These are phyloP conservation scores for Gavialis gangeticus DNA, from an alignment of 2,113 vertebrate species.

Conservation along the genomic window DNA sequence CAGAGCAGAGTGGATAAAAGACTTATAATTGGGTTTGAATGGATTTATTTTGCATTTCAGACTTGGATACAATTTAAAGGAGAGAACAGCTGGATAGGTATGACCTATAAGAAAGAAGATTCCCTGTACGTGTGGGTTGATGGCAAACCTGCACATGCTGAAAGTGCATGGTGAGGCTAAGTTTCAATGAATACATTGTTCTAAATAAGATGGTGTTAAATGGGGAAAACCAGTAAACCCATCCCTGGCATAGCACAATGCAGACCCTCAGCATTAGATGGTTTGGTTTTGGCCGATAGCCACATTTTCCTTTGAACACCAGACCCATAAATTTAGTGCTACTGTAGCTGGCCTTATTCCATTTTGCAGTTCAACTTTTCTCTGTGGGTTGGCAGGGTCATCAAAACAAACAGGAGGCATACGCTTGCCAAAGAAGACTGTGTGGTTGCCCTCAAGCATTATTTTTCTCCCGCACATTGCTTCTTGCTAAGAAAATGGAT, in stretches of 20 bases:
- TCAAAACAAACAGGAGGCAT: background rate
- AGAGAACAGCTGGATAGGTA: constrained; percentile 12
- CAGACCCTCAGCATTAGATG: background rate
- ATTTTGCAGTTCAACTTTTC: background rate
- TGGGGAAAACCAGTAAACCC: background rate
- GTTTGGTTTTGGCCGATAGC: background rate
- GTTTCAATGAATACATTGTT: background rate
- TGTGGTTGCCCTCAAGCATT: constrained; percentile 14
- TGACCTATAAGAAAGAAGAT: background rate
- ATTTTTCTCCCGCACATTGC: background rate
- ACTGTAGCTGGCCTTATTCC: background rate
- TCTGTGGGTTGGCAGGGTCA: background rate
- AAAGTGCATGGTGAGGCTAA: constrained; percentile 18
- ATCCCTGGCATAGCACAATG: background rate
- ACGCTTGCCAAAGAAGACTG: background rate
- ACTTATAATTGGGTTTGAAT: background rate
- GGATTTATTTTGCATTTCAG: background rate
- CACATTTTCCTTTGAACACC: background rate
- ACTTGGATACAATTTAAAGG: constrained; percentile 12
- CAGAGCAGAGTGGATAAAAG: background rate
- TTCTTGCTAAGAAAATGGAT: background rate
- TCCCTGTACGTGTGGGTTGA: background rate
- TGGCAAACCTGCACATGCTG: background rate
- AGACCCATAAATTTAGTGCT: background rate
- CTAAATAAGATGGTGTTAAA: background rate